These are phyloP conservation scores for Troides helena DNA, from an alignment of 2,888 invertebrate genomes.

Conservation along the genomic window DNA sequence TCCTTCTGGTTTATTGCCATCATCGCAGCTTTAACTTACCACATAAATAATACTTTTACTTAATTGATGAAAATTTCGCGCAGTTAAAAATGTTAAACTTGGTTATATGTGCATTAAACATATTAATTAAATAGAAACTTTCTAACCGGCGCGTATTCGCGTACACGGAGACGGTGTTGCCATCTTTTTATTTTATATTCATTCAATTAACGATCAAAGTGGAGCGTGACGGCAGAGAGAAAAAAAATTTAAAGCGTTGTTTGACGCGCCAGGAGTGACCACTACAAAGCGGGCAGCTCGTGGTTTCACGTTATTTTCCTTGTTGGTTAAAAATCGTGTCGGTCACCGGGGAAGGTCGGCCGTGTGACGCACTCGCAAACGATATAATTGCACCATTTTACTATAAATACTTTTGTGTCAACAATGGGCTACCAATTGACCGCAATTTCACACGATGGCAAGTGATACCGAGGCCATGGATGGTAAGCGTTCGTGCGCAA, in stretches of 20 bases:
- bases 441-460: too few relatives aligned
- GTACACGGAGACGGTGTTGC: neutral
- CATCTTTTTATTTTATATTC: conserved; percentile 11
- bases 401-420: neutral
- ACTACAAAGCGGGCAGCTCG: conserved; percentile 7
- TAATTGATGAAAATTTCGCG: too few relatives aligned
- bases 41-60: too few relatives aligned
- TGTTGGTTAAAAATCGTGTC: conserved; percentile 15
- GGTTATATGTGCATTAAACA: neutral
- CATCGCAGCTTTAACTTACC: too few relatives aligned
- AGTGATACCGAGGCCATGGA: too few relatives aligned
- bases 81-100: too few relatives aligned
- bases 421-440: too few relatives aligned
- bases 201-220: conserved; percentile 16
- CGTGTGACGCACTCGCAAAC: conserved; percentile 5
- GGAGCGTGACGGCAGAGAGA: conserved; percentile 14
- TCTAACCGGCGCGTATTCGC: neutral
- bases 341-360: conserved; percentile 8
- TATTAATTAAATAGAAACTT: conserved; percentile 1
- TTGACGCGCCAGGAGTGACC: conserved; percentile 20
- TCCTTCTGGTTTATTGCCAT: too few relatives aligned
- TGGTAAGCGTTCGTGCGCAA: too few relatives aligned
- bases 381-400: conserved; percentile 15
- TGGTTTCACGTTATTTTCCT: conserved; percentile 20
- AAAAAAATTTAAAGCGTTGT: neutral